Conservation (phyloP, 2,888 invertebrate species). For the Ichneumon xanthorius region DNA sequence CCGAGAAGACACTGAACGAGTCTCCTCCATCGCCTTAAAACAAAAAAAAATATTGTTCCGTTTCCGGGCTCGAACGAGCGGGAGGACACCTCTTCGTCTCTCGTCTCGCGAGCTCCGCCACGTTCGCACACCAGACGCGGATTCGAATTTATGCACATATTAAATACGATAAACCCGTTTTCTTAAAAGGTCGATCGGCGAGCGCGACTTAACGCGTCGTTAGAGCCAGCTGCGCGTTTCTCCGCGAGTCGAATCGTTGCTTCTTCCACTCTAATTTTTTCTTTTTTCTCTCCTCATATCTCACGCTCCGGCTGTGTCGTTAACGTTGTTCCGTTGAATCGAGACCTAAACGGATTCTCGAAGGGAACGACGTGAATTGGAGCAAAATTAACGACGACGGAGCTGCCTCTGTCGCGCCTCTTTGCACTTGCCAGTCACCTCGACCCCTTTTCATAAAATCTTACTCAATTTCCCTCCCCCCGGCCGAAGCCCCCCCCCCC, state of each 20-base stretch:
- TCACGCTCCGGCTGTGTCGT: neutral
- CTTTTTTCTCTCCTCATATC: neutral
- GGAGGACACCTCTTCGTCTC: neutral
- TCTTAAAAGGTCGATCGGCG: slow-evolving; percentile 42
- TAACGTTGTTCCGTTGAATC: neutral
- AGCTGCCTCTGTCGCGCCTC: slow-evolving; percentile 28
- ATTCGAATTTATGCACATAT: slow-evolving; percentile 59
- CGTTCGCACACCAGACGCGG: neutral
- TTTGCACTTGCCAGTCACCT: slow-evolving; percentile 71
- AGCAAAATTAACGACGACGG: slow-evolving; percentile 22
- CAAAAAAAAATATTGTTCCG: neutral
- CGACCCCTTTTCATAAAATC: slow-evolving; percentile 78
- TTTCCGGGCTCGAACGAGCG: slow-evolving; percentile 31
- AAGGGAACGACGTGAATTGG: neutral
- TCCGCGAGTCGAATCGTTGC: neutral
- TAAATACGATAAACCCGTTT: slow-evolving; percentile 50
- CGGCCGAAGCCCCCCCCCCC: too few relatives aligned
- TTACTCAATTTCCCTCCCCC: too few relatives aligned
- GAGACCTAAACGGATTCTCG: neutral
- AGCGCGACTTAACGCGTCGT: neutral
- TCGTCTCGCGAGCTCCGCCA: slow-evolving; percentile 3
- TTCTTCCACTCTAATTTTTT: neutral
- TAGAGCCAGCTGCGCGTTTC: neutral
- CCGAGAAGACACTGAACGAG: slow-evolving; percentile 2
- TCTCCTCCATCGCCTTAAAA: neutral